These are phyloP conservation scores for Mamestra brassicae DNA, from an alignment of 2,888 invertebrate species.

Conservation along the genomic window DNA sequence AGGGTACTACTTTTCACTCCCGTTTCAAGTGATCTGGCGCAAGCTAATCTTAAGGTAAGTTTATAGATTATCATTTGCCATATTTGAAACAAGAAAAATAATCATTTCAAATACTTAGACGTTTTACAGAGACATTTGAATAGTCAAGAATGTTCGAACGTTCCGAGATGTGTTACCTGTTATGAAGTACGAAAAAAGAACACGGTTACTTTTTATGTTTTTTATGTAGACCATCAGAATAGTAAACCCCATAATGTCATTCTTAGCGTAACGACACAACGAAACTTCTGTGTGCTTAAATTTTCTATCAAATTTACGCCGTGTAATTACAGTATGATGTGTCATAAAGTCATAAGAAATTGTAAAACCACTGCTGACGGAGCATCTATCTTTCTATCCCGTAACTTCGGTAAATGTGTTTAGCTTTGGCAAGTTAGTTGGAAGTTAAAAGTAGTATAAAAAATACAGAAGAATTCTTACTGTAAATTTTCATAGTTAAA, in stretches of 20 bases:
- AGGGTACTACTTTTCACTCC: constrained; percentile 98
- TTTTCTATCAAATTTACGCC: neutral
- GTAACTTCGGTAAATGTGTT: neutral
- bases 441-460: neutral
- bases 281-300: neutral
- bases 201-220: constrained; percentile 32
- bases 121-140: constrained; percentile 41
- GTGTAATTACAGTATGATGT: too few species aligned
- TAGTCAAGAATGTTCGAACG: constrained; percentile 19
- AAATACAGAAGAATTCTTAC: neutral
- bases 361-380: neutral
- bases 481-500: neutral
- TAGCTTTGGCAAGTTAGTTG: neutral
- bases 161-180: constrained; percentile 25
- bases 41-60: constrained; percentile 95
- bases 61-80: neutral
- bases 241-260: neutral
- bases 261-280: neutral
- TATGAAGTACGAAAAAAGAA: constrained; percentile 15
- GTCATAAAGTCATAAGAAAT: neutral
- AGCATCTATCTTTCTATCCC: neutral
- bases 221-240: neutral
- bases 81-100: neutral
- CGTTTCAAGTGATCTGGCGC: constrained; percentile 98
- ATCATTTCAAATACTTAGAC: constrained; percentile 13